A percentile compares a stretch with the other conserved stretches of the same genome.
Conservation (phyloP, 1,140 invertebrate species). For the Pomacea maculata region DNA sequence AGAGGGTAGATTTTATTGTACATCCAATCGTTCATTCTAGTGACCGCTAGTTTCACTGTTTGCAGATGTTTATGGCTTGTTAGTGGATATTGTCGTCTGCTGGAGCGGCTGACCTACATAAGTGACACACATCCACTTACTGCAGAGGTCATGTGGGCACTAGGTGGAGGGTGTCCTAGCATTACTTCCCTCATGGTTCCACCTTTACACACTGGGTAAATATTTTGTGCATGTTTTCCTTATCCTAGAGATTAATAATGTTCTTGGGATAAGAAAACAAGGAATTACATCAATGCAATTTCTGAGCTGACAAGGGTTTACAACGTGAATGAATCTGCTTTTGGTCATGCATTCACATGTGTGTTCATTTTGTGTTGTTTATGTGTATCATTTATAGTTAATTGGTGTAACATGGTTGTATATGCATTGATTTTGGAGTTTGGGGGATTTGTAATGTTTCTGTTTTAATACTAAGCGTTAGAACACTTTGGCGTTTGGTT, state of each 20-base stretch:
- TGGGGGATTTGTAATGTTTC: no score
- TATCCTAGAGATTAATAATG: not conserved
- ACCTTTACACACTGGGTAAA: constrained; percentile 43
- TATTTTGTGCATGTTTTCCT: not conserved
- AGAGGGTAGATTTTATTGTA: no score
- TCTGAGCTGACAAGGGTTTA: not conserved
- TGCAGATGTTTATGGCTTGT: constrained; percentile 51
- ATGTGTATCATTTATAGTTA: not conserved
- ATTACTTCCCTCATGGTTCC: constrained; percentile 41
- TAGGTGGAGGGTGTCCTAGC: constrained; percentile 50
- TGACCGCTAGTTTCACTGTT: not conserved
- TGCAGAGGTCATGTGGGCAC: constrained; percentile 49
- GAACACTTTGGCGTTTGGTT: not conserved
- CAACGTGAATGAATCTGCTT: not conserved
- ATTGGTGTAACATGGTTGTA: not conserved
- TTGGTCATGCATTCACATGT: no score
- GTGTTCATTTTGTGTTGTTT: no score
- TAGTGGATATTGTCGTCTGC: constrained; percentile 49
- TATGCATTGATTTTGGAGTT: not conserved
- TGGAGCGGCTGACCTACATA: constrained; percentile 42
- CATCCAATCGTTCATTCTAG: no score
- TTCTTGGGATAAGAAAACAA: not conserved
- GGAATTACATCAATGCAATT: not conserved
- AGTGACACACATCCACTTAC: constrained; percentile 36
- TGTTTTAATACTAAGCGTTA: no score